Evolutionary conservation across 2,888 invertebrate species (phyloP).

Genomic region (Erannis defoliaria): DNA sequence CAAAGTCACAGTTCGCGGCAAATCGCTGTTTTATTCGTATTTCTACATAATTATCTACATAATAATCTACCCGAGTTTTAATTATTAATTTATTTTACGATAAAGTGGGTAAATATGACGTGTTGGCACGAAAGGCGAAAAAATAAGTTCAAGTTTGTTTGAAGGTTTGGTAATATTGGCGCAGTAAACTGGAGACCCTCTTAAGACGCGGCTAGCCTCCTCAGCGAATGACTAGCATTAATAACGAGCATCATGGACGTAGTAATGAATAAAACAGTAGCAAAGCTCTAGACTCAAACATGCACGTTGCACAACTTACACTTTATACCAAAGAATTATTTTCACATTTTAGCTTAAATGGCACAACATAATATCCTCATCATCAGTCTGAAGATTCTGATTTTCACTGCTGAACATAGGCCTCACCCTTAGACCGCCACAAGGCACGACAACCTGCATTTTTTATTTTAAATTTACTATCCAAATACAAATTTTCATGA

Average conservation of each 20-base stretch:
- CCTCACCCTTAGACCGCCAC: too few relatives aligned
- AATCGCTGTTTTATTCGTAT: too few relatives aligned
- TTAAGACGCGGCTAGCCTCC: conserved; percentile 56
- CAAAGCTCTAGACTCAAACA: not conserved
- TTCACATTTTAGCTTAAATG: too few relatives aligned
- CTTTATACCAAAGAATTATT: too few relatives aligned
- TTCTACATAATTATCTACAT: not conserved
- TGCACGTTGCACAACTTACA: too few relatives aligned
- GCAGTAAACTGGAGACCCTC: conserved; percentile 47
- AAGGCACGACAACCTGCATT: too few relatives aligned
- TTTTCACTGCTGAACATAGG: too few relatives aligned
- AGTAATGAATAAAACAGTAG: conserved; percentile 5
- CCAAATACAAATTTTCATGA: too few relatives aligned
- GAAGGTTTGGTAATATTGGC: conserved; percentile 44
- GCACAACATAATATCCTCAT: too few relatives aligned
- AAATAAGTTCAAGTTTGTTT: conserved; percentile 17
- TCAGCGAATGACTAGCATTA: conserved; percentile 66
- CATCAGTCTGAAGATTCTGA: too few relatives aligned
- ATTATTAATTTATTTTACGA: not conserved
- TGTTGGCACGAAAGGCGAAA: conserved; percentile 17
- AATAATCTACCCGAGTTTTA: not conserved
- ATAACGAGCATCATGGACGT: conserved; percentile 51
- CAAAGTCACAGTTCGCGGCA: too few relatives aligned
- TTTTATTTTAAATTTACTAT: too few relatives aligned
- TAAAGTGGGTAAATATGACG: not conserved